phyloP scores from a whole-genome alignment of 2,888 invertebrate species.

The Conomelus anceps region DNA sequence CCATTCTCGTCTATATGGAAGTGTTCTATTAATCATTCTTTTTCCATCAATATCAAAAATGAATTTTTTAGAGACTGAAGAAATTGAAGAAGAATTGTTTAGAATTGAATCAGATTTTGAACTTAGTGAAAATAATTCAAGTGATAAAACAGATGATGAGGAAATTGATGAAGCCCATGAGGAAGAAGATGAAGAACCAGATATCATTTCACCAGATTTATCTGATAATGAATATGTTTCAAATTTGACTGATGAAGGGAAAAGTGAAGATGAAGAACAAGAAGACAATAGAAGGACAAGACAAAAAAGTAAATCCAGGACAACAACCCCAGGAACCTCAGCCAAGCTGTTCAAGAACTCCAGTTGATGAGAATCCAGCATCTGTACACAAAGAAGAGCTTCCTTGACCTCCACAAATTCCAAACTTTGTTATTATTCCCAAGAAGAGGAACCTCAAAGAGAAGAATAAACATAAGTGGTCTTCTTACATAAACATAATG shows the following conservation, averaged over 20 bases:
- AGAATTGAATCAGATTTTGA: neutral
- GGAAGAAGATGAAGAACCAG: too few species aligned
- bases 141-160: neutral
- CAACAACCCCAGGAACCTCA: too few species aligned
- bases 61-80: neutral
- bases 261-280: neutral
- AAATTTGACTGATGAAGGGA: neutral
- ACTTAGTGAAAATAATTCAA: neutral
- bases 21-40: too few species aligned
- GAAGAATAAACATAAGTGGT: neutral
- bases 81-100: neutral
- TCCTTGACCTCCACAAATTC: neutral
- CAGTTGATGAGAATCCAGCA: neutral
- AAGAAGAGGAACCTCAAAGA: neutral
- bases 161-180: neutral
- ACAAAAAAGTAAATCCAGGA: too few species aligned
- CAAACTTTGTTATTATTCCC: neutral
- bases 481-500: too few species aligned
- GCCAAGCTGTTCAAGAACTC: neutral
- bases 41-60: neutral
- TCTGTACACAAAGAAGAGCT: neutral
- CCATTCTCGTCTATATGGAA: too few species aligned
- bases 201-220: too few species aligned
- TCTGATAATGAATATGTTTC: too few species aligned
- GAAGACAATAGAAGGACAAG: neutral